Evolutionary conservation across 2,113 vertebrate species (phyloP).

Genomic region (Pungitius pungitius): DNA sequence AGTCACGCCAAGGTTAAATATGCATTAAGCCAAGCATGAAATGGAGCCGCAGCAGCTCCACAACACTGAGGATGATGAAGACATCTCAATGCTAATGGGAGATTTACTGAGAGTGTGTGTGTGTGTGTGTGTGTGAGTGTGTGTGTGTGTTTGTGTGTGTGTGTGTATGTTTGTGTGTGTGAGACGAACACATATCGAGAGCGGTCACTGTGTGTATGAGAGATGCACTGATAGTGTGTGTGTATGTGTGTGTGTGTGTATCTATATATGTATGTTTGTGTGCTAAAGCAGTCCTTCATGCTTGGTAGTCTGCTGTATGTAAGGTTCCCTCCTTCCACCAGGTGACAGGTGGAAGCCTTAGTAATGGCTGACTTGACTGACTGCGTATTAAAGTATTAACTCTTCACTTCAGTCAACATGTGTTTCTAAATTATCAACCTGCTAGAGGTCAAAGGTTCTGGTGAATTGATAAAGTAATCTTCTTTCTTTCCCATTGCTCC

Average conservation of each 20-base stretch:
- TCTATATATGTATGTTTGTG: conserved; percentile 31
- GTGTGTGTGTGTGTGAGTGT: conserved; percentile 10
- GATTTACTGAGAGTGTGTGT: conserved; percentile 65
- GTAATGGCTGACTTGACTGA: conserved; percentile 41
- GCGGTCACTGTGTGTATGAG: conserved; percentile 21
- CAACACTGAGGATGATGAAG: conserved; percentile 66
- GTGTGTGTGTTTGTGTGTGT: conserved; percentile 21
- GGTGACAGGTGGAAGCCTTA: conserved; percentile 57
- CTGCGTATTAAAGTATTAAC: conserved; percentile 23
- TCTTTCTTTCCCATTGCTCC: neutral
- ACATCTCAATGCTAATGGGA: conserved; percentile 73
- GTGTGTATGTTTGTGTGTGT: conserved; percentile 28
- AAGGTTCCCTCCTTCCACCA: conserved; percentile 45
- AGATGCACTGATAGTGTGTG: conserved; percentile 67
- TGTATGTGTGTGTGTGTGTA: conserved; percentile 11
- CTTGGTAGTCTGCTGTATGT: conserved; percentile 53
- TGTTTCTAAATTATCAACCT: neutral
- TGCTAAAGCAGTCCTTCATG: conserved; percentile 66
- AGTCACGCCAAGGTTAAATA: conserved; percentile 72
- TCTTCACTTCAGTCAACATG: neutral
- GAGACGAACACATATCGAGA: neutral
- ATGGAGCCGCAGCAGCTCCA: conserved; percentile 63
- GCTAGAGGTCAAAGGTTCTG: neutral
- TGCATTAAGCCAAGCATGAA: conserved; percentile 69
- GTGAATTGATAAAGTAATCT: no score